A percentile compares a stretch with the other conserved stretches of the same genome.
Conservation (phyloP, 2,888 invertebrate genomes). For the Sthenelais limicola region DNA sequence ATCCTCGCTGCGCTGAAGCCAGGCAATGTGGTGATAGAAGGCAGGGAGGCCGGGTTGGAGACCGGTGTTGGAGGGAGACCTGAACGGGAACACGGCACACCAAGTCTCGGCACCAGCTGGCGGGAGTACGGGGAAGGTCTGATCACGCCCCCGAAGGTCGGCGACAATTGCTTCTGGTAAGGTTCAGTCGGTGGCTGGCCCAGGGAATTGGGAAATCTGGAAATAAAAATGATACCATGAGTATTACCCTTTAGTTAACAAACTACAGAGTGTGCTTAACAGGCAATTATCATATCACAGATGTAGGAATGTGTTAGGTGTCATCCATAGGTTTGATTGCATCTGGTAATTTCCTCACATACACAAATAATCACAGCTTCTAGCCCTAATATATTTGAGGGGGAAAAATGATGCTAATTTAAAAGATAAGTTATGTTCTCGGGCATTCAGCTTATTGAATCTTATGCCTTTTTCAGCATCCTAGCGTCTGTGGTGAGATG, state of each 20-base stretch:
- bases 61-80: background rate
- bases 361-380: too few relatives aligned
- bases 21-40: conserved; percentile 11
- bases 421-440: too few relatives aligned
- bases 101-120: background rate
- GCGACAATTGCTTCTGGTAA: conserved; percentile 32
- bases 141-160: conserved; percentile 13
- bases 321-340: too few relatives aligned
- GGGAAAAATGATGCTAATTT: too few relatives aligned
- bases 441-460: too few relatives aligned
- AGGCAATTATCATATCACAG: too few relatives aligned
- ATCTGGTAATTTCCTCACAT: too few relatives aligned
- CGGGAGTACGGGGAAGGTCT: conserved; percentile 25
- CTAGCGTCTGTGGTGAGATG: too few relatives aligned
- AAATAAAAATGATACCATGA: background rate
- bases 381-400: too few relatives aligned
- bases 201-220: conserved; percentile 16
- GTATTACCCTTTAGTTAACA: background rate
- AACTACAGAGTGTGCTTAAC: too few relatives aligned
- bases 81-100: background rate
- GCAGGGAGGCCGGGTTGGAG: background rate
- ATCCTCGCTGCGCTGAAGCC: conserved; percentile 22
- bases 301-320: too few relatives aligned
- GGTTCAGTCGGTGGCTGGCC: background rate
- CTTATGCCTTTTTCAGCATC: too few relatives aligned